A percentile compares a stretch with the other conserved stretches of the same genome.
These are phyloP conservation scores for Nomada hirtipes DNA, from an alignment of 2,888 invertebrate genomes.

Conservation along the genomic window DNA sequence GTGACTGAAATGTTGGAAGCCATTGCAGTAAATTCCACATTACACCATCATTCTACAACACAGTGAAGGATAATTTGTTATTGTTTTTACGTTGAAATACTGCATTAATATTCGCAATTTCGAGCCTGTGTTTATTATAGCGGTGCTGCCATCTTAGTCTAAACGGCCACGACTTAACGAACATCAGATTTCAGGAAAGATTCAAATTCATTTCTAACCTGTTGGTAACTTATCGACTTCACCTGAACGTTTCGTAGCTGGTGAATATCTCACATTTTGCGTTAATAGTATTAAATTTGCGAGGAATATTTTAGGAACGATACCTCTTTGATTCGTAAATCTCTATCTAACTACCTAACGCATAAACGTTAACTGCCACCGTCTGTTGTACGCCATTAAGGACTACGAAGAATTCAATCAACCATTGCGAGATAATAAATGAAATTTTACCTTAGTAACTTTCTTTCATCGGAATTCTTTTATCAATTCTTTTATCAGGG, in stretches of 20 bases:
- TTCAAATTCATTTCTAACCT: conserved; percentile 42
- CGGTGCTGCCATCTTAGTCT: conserved; percentile 57
- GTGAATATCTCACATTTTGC: neutral
- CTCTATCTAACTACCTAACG: too few species aligned
- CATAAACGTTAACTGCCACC: too few species aligned
- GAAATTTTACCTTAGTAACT: too few species aligned
- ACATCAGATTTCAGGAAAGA: conserved; percentile 36
- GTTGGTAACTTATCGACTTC: conserved; percentile 76
- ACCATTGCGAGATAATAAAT: too few species aligned
- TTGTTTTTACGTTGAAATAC: neutral
- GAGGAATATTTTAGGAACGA: too few species aligned
- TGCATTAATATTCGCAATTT: neutral
- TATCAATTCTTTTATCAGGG: too few species aligned
- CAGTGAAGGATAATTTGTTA: neutral
- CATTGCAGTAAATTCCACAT: conserved; percentile 72
- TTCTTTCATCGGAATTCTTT: too few species aligned
- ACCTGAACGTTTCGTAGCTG: neutral
- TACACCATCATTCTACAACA: conserved; percentile 79
- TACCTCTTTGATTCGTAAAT: too few species aligned
- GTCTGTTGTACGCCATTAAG: too few species aligned
- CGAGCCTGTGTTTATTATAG: neutral
- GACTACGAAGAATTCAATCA: too few species aligned
- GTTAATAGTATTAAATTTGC: neutral
- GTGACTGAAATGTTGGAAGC: conserved; percentile 75
- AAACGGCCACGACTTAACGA: neutral